Conservation (phyloP, 2,888 invertebrate species). For the Macroteleia sp. region DNA sequence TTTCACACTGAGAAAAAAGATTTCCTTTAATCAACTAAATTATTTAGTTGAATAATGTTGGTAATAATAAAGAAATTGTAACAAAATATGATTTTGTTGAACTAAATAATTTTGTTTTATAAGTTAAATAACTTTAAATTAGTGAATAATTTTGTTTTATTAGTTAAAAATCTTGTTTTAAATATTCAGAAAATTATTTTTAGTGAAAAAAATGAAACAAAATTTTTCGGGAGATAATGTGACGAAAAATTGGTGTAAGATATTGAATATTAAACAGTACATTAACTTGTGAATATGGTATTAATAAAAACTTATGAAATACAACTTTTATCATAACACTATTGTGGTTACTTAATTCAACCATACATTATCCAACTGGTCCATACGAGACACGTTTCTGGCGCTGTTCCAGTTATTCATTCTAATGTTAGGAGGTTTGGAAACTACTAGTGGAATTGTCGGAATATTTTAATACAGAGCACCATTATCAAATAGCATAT, state of each 20-base stretch:
- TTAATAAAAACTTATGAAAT: constrained; percentile 29
- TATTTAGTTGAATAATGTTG: too few relatives aligned
- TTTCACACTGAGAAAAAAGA: too few relatives aligned
- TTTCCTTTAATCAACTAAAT: too few relatives aligned
- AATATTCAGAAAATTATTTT: too few relatives aligned
- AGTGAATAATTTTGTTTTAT: too few relatives aligned
- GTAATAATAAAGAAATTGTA: too few relatives aligned
- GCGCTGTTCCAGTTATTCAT: constrained; percentile 49
- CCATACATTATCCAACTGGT: constrained; percentile 41
- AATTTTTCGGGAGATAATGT: too few relatives aligned
- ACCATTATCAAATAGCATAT: constrained; percentile 15
- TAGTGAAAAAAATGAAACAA: too few relatives aligned
- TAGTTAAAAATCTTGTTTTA: too few relatives aligned
- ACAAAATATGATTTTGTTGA: too few relatives aligned
- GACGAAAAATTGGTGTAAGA: background rate
- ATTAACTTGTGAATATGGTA: background rate
- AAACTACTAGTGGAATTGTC: constrained; percentile 40
- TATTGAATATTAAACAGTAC: background rate
- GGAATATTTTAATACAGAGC: constrained; percentile 26
- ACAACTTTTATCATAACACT: constrained; percentile 40
- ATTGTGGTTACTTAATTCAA: constrained; percentile 43
- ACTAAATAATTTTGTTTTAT: too few relatives aligned
- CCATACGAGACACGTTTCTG: constrained; percentile 32
- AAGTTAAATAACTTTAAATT: too few relatives aligned
- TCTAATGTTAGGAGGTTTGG: constrained; percentile 35